Evolutionary conservation across 2,888 invertebrate species (phyloP), one percentile per base, ranked within the genome.

Genomic region (Phanerotoma sp.): DNA sequence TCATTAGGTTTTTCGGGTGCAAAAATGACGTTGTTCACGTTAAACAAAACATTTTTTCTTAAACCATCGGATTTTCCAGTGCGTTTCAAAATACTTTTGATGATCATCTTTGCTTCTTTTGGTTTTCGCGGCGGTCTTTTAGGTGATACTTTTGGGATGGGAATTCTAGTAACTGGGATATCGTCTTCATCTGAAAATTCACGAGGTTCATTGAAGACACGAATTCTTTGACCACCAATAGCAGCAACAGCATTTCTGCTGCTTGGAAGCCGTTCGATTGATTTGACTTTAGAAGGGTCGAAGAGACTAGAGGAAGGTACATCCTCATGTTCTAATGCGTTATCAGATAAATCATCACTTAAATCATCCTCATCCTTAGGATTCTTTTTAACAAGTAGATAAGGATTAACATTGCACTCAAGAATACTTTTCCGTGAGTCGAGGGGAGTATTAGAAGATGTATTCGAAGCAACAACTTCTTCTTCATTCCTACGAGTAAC

Each of bases 321-420:
- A 22, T 57, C 57, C 16, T 64, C 63, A 22, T 56, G 52, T 35
- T 65, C 64, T 21, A 64, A 58, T 1, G 61, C 62, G 47, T 77
- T 78, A 61, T 78, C 77, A 42, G 76, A 78, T 30, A 77, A 73
- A 61, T 68, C 75, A 68, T 66, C 80, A 74, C 69, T 79, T 54
- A 64, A 76, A 60, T 70, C 81, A 63, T 71, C 81, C 48, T 63
- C 63, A 38, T 64, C 65, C 32, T 61, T 63, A 44, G 65, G 56
- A 45, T 61, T 70, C 59, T 73, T 80, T 70, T 88, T 86, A 66
- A 91, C 85, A 70, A 92, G 80, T 62, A 90, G 88, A 72, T 92
- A 92, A 3, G 92, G 91, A 77, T 91, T 92, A 35, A 92, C 88
- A 73, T 89, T 86, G 78, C 91, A 92, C 66, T 90, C 88, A 37